These are phyloP conservation scores for Holothuria glaberrima DNA, from an alignment of 35 echinoderm and acorn worm genomes.

Conservation along the genomic window DNA sequence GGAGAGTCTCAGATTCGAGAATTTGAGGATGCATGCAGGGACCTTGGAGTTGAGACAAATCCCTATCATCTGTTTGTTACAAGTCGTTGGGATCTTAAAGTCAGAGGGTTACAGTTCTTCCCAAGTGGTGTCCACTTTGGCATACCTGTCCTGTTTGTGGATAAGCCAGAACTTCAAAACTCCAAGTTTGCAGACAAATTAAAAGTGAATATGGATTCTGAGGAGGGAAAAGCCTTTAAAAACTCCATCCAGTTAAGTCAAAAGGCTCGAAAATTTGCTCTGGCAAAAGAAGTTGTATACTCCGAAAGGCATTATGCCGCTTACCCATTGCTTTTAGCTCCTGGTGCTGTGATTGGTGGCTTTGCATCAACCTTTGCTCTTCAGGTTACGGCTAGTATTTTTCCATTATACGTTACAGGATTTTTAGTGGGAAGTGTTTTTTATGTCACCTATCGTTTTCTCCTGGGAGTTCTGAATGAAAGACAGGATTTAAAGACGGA, in stretches of 20 bases:
- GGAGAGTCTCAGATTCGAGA: background rate
- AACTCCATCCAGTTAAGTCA: constrained; percentile 73
- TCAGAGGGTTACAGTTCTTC: constrained; percentile 72
- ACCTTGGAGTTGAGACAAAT: background rate
- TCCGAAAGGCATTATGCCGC: constrained; percentile 50
- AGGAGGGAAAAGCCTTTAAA: constrained; percentile 64
- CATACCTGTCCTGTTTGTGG: constrained; percentile 69
- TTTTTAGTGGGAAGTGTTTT: constrained; percentile 50
- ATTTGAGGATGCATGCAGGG: constrained; percentile 19
- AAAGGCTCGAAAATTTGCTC: constrained; percentile 76
- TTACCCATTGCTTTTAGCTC: constrained; percentile 71
- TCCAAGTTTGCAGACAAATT: constrained; percentile 61
- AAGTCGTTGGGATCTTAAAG: constrained; percentile 44
- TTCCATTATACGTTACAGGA: constrained; percentile 50
- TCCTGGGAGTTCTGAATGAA: constrained; percentile 70
- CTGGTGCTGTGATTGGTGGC: constrained; percentile 41
- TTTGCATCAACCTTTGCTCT: constrained; percentile 66
- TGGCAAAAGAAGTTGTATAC: constrained; percentile 70
- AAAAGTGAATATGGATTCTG: constrained; percentile 61
- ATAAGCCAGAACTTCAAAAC: constrained; percentile 48
- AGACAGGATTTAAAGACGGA: constrained; percentile 71
- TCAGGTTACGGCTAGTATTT: constrained; percentile 50
- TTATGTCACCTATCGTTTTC: constrained; percentile 61
- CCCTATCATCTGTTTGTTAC: background rate
- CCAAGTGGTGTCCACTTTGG: constrained; percentile 87